Evolutionary conservation across 2,888 invertebrate species (phyloP).

Genomic region (Limnephilus auricula): DNA sequence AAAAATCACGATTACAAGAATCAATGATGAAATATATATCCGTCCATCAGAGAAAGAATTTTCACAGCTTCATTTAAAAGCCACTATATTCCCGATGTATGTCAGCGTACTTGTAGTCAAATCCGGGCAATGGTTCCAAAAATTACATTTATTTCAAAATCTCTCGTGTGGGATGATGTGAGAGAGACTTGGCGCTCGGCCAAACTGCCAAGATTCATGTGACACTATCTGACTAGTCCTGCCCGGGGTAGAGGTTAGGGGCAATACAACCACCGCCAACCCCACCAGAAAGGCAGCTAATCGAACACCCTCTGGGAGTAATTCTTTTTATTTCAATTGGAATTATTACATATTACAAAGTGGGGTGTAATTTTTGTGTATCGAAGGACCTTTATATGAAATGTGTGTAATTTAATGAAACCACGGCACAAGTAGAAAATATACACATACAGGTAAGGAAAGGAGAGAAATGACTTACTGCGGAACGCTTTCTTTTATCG

Average conservation of each 20-base stretch:
- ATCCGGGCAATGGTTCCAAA: not conserved
- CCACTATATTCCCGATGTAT: not conserved
- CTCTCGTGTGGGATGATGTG: slow-evolving; percentile 17
- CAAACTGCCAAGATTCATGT: slow-evolving; percentile 30
- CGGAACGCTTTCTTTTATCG: too few relatives aligned
- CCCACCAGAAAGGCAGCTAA: not conserved
- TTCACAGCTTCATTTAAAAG: not conserved
- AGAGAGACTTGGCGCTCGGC: slow-evolving; percentile 19
- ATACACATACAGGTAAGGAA: too few relatives aligned
- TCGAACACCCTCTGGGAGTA: not conserved
- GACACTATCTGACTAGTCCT: slow-evolving; percentile 13
- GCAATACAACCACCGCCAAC: not conserved
- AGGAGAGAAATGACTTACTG: too few relatives aligned
- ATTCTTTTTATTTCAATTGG: not conserved
- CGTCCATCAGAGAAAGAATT: not conserved
- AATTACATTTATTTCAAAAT: not conserved
- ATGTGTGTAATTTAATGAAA: too few relatives aligned
- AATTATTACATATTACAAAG: not conserved
- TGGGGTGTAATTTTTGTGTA: too few relatives aligned
- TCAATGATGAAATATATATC: not conserved
- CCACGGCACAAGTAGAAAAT: too few relatives aligned
- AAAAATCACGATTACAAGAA: not conserved
- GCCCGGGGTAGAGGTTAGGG: not conserved
- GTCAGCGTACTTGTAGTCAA: not conserved
- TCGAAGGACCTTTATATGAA: too few relatives aligned